Evolutionary conservation across 2,888 invertebrate genomes (phyloP).

Genomic region (Nymphalis urticae): DNA sequence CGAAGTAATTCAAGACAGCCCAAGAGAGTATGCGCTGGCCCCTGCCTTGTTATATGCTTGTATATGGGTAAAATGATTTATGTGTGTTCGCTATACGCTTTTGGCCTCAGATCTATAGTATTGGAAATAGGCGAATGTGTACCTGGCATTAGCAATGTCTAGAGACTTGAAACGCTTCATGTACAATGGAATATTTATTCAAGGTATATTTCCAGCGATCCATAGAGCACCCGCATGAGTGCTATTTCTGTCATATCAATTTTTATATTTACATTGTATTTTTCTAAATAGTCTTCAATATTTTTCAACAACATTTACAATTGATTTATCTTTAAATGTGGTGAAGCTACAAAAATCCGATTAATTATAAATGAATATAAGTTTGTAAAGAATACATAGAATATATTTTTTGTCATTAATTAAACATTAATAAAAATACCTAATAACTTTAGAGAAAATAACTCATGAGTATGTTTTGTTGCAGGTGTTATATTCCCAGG

Average conservation of each 20-base stretch:
- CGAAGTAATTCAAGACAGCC: no score
- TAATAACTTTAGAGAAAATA: no score
- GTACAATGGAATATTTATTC: neutral
- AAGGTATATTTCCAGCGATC: neutral
- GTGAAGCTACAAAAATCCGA: no score
- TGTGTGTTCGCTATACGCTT: neutral
- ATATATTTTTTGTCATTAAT: no score
- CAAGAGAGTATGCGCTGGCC: no score
- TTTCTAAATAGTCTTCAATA: neutral
- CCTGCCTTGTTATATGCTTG: no score
- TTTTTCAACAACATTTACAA: no score
- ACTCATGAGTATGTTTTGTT: conserved; percentile 42
- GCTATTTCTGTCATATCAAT: neutral
- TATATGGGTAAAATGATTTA: no score
- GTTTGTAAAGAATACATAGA: no score
- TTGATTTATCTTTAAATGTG: no score
- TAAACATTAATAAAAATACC: no score
- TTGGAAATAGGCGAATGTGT: neutral
- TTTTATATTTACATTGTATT: neutral
- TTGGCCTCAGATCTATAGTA: neutral
- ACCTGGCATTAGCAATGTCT: neutral
- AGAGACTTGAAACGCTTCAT: neutral
- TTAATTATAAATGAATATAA: no score
- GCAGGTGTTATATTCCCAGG: conserved; percentile 86
- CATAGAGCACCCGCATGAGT: conserved; percentile 1